A percentile compares a stretch with the other conserved stretches of the same genome.
Conservation (phyloP, 2,797 vertebrate species). For the Enteromius fasciolatus region DNA sequence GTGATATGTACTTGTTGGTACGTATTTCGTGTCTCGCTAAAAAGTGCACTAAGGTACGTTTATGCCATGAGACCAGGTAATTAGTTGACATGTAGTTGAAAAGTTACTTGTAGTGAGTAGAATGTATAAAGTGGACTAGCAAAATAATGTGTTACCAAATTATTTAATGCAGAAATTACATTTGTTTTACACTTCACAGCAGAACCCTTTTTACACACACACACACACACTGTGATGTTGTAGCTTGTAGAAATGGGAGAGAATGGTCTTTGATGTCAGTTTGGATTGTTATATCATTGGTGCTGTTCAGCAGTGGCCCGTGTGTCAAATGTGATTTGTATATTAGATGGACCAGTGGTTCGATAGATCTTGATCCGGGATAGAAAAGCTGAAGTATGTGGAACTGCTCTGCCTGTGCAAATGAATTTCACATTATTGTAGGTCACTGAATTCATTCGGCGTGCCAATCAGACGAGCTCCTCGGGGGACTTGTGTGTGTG, state of each 20-base stretch:
- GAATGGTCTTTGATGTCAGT: slow-evolving; percentile 19
- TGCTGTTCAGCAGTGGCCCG: slow-evolving; percentile 22
- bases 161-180: background rate
- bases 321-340: slow-evolving; percentile 44
- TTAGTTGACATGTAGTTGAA: too few species aligned
- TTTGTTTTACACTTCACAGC: background rate
- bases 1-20: too few species aligned
- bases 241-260: background rate
- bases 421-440: slow-evolving; percentile 88
- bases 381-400: slow-evolving; percentile 41
- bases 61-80: too few species aligned
- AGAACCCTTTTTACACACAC: background rate
- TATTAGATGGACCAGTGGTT: slow-evolving; percentile 46
- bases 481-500: slow-evolving; percentile 76
- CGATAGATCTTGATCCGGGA: slow-evolving; percentile 44
- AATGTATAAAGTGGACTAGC: too few species aligned
- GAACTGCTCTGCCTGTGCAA: slow-evolving; percentile 79
- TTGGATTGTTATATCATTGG: slow-evolving; percentile 19
- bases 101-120: too few species aligned
- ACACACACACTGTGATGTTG: background rate
- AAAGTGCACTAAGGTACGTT: too few species aligned
- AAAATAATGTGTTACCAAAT: background rate
- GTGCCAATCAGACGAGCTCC: slow-evolving; percentile 87
- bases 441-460: slow-evolving; percentile 96
- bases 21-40: too few species aligned